Percentiles rank a stretch among this genome's conserved stretches.
Evolutionary conservation across 1,140 invertebrate genomes (phyloP).

Genomic region (Megalopta genalis): DNA sequence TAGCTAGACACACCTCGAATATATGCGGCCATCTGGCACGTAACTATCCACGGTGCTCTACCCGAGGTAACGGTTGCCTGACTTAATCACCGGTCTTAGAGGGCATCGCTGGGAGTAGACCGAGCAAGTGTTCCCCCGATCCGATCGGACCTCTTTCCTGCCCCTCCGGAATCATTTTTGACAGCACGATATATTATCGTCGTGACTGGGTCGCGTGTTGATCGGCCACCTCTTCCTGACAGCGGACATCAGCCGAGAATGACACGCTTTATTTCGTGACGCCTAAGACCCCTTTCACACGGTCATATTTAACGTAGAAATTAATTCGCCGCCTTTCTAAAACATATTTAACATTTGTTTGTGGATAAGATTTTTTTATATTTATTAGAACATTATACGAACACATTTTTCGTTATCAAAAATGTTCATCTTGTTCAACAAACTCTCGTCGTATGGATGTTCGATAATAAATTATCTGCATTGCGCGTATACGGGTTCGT

Average conservation of each 20-base stretch:
- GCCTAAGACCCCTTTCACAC: no score
- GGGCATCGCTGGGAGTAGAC: background rate
- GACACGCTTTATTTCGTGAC: no score
- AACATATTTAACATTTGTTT: no score
- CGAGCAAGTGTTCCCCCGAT: background rate
- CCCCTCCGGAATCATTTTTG: slow-evolving; percentile 61
- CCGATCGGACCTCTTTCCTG: background rate
- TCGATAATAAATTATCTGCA: no score
- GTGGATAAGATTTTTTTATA: no score
- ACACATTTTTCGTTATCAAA: no score
- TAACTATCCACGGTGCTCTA: slow-evolving; percentile 33
- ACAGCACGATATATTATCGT: slow-evolving; percentile 48
- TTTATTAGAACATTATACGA: no score
- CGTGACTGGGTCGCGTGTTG: slow-evolving; percentile 37
- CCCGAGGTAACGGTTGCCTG: slow-evolving; percentile 59
- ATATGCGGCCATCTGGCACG: slow-evolving; percentile 64
- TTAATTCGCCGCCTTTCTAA: no score
- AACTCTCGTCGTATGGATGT: no score
- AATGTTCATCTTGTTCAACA: no score
- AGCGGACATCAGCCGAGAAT: slow-evolving; percentile 2
- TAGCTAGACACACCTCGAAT: slow-evolving; percentile 66
- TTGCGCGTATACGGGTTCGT: no score
- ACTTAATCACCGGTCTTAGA: slow-evolving; percentile 13
- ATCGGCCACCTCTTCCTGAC: slow-evolving; percentile 43
- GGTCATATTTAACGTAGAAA: no score